These are phyloP conservation scores for Eupeodes corollae DNA, from an alignment of 1,140 invertebrate genomes.

Conservation along the genomic window DNA sequence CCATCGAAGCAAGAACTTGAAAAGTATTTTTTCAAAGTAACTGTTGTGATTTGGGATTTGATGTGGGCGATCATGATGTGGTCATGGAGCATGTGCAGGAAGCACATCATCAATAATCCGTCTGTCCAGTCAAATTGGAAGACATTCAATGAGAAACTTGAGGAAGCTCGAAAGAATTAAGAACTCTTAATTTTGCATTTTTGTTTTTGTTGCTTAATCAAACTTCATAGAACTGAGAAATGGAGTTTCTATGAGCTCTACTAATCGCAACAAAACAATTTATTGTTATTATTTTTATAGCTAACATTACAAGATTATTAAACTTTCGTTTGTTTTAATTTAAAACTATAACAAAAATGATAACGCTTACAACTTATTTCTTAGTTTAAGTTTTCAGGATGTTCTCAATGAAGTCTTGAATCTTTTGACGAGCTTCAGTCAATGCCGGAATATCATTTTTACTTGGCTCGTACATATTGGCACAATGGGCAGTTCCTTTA, in stretches of 20 bases:
- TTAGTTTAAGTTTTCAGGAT: slow-evolving; percentile 15
- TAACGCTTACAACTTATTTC: no score
- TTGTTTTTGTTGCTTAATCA: background rate
- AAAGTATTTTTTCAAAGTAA: slow-evolving; percentile 22
- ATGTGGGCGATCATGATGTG: slow-evolving; percentile 12
- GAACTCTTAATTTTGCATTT: background rate
- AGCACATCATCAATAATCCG: slow-evolving; percentile 20
- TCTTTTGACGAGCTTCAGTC: slow-evolving; percentile 47
- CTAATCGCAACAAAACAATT: background rate
- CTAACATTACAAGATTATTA: background rate
- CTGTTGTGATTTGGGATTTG: slow-evolving; percentile 26
- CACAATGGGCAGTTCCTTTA: slow-evolving; percentile 72
- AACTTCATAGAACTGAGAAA: background rate
- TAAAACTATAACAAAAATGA: background rate
- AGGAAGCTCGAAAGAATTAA: slow-evolving; percentile 10
- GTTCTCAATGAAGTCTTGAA: slow-evolving; percentile 43
- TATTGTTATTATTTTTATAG: background rate
- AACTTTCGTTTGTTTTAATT: background rate
- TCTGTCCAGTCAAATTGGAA: slow-evolving; percentile 25
- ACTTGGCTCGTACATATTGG: slow-evolving; percentile 64
- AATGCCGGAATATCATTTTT: slow-evolving; percentile 50
- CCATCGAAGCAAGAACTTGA: slow-evolving; percentile 24
- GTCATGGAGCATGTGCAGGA: slow-evolving; percentile 14
- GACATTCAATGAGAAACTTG: slow-evolving; percentile 27
- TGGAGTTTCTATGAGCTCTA: background rate